These are phyloP conservation scores for Ophion costatus DNA, from an alignment of 2,888 invertebrate genomes.

Conservation along the genomic window DNA sequence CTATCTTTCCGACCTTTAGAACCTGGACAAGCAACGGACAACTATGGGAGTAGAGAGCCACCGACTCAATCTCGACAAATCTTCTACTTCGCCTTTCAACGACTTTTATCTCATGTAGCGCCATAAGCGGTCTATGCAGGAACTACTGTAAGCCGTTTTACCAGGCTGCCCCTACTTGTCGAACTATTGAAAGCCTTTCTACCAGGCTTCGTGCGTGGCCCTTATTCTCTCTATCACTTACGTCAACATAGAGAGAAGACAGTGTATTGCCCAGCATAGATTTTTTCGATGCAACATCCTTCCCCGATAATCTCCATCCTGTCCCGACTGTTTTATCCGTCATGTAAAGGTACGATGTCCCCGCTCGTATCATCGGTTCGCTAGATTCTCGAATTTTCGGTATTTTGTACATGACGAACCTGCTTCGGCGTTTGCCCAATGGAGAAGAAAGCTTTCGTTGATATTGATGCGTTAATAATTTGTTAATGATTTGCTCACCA, in stretches of 20 bases:
- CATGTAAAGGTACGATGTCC: conserved; percentile 89
- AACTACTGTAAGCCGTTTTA: no score
- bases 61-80: no score
- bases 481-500: conserved; percentile 85
- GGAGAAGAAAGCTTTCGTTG: conserved; percentile 50
- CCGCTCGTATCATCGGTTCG: conserved; percentile 85
- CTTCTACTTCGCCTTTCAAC: no score
- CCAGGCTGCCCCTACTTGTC: no score
- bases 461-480: conserved; percentile 10
- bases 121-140: no score
- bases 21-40: no score
- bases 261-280: conserved; percentile 89
- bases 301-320: conserved; percentile 89
- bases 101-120: no score
- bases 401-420: conserved; percentile 94
- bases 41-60: no score
- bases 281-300: conserved; percentile 86
- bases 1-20: no score
- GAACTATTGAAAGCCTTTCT: no score
- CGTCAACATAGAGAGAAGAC: conserved; percentile 85
- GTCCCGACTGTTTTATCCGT: conserved; percentile 86
- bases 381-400: conserved; percentile 87
- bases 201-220: background rate
- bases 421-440: conserved; percentile 77
- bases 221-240: conserved; percentile 64